Percentiles rank a stretch among this genome's conserved stretches.
Evolutionary conservation across 2,113 vertebrate species (phyloP).

Genomic region (Oxygymnocypris stewartii): DNA sequence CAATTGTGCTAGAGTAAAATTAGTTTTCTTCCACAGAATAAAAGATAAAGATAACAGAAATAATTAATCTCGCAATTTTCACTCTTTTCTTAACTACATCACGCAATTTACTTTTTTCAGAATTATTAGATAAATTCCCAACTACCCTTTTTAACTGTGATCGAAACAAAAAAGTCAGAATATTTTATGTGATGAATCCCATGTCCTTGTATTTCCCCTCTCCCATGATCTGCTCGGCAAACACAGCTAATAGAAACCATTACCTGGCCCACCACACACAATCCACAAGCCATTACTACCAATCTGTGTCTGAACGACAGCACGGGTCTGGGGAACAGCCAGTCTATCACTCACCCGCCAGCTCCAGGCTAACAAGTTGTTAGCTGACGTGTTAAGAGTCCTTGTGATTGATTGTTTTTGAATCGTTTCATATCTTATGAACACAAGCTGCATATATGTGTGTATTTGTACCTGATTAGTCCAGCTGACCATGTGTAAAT

Average conservation of each 20-base stretch:
- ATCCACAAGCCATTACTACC: conserved; percentile 13
- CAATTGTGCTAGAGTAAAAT: no score
- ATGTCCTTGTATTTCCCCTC: background rate
- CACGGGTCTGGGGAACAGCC: background rate
- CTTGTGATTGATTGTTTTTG: background rate
- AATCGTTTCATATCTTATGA: background rate
- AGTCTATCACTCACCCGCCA: background rate
- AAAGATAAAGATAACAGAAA: no score
- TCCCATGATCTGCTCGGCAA: background rate
- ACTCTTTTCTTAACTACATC: no score
- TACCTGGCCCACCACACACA: conserved; percentile 5
- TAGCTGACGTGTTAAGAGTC: background rate
- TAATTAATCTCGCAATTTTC: no score
- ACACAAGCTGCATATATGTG: background rate
- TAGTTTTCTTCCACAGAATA: no score
- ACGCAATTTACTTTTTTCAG: no score
- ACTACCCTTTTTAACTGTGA: no score
- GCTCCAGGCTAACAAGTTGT: background rate
- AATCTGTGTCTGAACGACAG: conserved; percentile 18
- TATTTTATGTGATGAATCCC: background rate
- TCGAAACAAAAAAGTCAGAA: background rate
- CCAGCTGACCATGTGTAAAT: background rate
- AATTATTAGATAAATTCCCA: no score
- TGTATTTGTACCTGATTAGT: background rate
- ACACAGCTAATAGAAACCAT: conserved; percentile 14